Evolutionary conservation across 1,140 invertebrate genomes (phyloP).

Genomic region (Macrostomum lignano): DNA sequence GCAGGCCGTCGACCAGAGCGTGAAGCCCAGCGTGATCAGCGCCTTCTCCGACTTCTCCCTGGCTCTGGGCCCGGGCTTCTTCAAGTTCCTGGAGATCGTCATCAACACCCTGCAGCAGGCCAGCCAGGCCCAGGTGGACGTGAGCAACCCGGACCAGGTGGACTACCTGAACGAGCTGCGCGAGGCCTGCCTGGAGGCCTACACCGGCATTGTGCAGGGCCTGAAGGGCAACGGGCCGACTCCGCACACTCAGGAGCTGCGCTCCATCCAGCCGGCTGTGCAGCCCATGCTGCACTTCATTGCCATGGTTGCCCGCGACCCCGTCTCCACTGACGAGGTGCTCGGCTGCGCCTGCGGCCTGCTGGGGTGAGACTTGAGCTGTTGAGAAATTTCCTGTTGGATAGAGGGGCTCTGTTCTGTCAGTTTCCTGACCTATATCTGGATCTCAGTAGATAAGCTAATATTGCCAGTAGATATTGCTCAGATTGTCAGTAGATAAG

Average conservation of each 20-base stretch:
- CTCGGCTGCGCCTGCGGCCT: constrained; percentile 6
- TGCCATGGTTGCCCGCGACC: constrained; percentile 7
- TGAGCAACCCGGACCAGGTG: constrained; percentile 64
- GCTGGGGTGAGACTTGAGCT: constrained; percentile 5
- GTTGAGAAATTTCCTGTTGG: too few species aligned
- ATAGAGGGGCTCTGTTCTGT: too few species aligned
- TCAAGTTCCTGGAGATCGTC: constrained; percentile 66
- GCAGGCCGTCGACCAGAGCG: neutral
- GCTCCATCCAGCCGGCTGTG: too few species aligned
- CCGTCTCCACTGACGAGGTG: constrained; percentile 3
- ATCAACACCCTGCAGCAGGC: constrained; percentile 64
- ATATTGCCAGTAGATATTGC: too few species aligned
- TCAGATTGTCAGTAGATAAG: too few species aligned
- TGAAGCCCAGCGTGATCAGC: constrained; percentile 76
- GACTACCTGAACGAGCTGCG: constrained; percentile 79
- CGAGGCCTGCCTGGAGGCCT: constrained; percentile 73
- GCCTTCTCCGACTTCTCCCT: constrained; percentile 81
- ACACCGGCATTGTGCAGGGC: constrained; percentile 81
- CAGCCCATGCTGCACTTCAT: constrained; percentile 6
- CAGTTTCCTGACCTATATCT: too few species aligned
- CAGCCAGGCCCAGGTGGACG: constrained; percentile 60
- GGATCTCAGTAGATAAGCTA: too few species aligned
- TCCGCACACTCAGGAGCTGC: too few species aligned
- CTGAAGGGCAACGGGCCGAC: too few species aligned
- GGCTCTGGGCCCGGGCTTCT: constrained; percentile 63